Percentiles rank a stretch among this genome's conserved stretches.
Evolutionary conservation across 2,797 vertebrate species (phyloP).

Genomic region (Harpagifer antarcticus): DNA sequence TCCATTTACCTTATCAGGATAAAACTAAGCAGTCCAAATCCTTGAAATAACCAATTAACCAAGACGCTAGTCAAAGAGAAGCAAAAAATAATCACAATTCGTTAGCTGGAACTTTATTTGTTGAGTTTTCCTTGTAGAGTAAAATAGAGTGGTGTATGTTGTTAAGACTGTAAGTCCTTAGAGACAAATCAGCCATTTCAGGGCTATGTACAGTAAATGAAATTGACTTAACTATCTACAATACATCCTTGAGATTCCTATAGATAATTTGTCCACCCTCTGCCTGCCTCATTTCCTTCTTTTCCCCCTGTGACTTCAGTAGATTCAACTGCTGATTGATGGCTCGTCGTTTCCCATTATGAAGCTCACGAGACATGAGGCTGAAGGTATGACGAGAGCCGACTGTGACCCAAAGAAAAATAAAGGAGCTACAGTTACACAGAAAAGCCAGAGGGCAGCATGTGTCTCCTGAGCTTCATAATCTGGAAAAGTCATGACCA

Average conservation of each 20-base stretch:
- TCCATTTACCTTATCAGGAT: not conserved
- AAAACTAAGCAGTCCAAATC: not conserved
- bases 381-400: conserved; percentile 36
- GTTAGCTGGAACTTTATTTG: not conserved
- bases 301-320: conserved; percentile 20
- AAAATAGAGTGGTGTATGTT: not conserved
- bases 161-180: not conserved
- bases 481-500: conserved; percentile 57
- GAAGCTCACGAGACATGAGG: conserved; percentile 45
- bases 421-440: conserved; percentile 34
- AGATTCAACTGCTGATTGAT: conserved; percentile 48
- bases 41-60: not conserved
- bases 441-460: conserved; percentile 24
- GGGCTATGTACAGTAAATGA: not conserved
- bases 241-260: not conserved
- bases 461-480: conserved; percentile 39
- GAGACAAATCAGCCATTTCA: not conserved
- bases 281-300: conserved; percentile 29
- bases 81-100: not conserved
- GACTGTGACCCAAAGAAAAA: conserved; percentile 17
- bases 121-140: not conserved
- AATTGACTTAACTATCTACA: not conserved
- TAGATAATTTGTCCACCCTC: conserved; percentile 7
- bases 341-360: conserved; percentile 37
- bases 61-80: not conserved